Base-by-base conservation (phyloP, 2,888 invertebrate species). In the Drosophila birchii region DNA sequence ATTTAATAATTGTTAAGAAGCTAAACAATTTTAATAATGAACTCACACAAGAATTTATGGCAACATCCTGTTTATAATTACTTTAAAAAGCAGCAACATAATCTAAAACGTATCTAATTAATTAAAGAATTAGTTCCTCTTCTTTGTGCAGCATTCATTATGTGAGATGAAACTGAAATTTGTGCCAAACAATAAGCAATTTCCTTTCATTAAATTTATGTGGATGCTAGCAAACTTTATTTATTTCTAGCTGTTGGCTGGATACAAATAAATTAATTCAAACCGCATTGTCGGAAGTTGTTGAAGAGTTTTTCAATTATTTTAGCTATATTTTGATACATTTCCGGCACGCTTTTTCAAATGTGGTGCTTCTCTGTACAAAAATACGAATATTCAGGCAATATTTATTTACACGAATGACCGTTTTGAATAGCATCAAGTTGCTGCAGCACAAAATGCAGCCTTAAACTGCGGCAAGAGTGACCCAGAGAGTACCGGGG, bases 381-480 rank as follows among this genome's bases (percentile, higher is more conserved):
- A 44, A 62, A 36, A 44, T 29, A 4, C 20, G 9, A 12, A 1
- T 36, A 23, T 34, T 23, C n/a, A 63, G 32, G 29, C 14, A 16
- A 23, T 38, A 32, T 63, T 45, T 36, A 64, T 64, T 64, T 68
- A 38, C 45, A 67, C 47, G 55, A 68, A 12, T 55, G 23, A 16
- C 16, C 38, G 39, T 39, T 68, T 44, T 55, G 69, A 32, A 29
- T 34, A 36, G 16, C 47, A 64, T 41, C 18, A 44, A 18, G 14
- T 12, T 34, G 38, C 1, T 45, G 45, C 2, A 16, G 23, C 32
- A 5, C 16, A 45, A 26, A 41, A 23, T 57, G 70, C 56, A 38
- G 18, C 36, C 29, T 57, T 20, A 39, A 51, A 51, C 41, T 32
- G 54, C 18, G 32, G 45, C 43, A 57, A 68, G 43, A 68, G 47